Evolutionary conservation across 1,140 invertebrate genomes (phyloP).

Genomic region (Heliothis virescens): DNA sequence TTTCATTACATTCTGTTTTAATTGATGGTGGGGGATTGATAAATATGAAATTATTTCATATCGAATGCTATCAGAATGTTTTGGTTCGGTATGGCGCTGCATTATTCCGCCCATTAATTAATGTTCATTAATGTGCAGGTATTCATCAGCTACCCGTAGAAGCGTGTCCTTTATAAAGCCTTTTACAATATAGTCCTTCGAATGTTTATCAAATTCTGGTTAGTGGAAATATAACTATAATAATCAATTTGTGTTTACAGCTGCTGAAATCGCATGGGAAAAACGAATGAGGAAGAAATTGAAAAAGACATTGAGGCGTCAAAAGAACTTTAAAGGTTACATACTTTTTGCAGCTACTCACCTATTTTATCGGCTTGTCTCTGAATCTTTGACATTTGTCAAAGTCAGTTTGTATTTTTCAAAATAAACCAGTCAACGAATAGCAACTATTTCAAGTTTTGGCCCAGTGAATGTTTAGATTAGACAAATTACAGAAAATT

Average conservation of each 20-base stretch:
- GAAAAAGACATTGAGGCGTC: constrained; percentile 69
- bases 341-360: background rate
- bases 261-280: constrained; percentile 79
- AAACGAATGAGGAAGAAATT: constrained; percentile 81
- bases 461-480: too few species aligned
- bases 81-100: background rate
- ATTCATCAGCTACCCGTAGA: background rate
- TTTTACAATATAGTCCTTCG: constrained; percentile 1
- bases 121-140: background rate
- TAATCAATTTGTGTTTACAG: constrained; percentile 56
- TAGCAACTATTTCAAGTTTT: too few species aligned
- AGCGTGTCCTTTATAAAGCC: background rate
- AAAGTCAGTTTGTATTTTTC: background rate
- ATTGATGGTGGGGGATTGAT: too few species aligned
- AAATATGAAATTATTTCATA: background rate
- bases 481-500: too few species aligned
- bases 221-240: background rate
- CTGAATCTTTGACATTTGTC: background rate
- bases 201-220: background rate
- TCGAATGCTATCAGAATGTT: background rate
- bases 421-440: background rate
- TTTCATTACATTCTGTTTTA: too few species aligned
- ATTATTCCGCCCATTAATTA: background rate
- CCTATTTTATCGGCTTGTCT: background rate
- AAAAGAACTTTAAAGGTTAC: constrained; percentile 77